Percentiles rank a stretch among this genome's conserved stretches.
phyloP scores from a whole-genome alignment of 35 echinoderm and acorn worm genomes.

The Hemicentrotus pulcherrimus region DNA sequence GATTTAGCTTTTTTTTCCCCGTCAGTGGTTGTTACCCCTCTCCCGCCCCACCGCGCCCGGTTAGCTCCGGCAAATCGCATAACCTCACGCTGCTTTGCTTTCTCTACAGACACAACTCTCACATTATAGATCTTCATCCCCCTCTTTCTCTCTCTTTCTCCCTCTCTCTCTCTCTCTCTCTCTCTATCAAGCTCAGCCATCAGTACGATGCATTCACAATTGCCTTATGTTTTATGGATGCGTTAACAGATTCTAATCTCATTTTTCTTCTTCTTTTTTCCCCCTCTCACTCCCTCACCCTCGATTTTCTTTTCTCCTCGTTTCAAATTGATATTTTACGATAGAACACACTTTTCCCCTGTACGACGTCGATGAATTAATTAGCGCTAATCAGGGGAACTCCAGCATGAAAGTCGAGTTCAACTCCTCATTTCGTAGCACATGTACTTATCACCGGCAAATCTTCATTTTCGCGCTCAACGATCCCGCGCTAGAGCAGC shows the following conservation, averaged over 20 bases:
- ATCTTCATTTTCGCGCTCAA: not conserved
- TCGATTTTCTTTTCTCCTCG: constrained; percentile 9
- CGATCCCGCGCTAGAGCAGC: not conserved
- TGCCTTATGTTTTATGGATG: constrained; percentile 32
- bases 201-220: not conserved
- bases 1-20: not conserved
- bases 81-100: not conserved
- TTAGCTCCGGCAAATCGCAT: not conserved
- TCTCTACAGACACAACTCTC: not conserved
- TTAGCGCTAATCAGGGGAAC: constrained; percentile 9
- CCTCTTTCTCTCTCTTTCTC: not conserved
- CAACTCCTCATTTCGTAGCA: not conserved
- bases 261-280: not conserved
- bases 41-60: not conserved
- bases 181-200: not conserved
- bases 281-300: not conserved
- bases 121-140: not conserved
- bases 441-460: not conserved
- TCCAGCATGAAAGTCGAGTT: constrained; percentile 8
- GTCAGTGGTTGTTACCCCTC: not conserved
- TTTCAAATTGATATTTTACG: constrained; percentile 20
- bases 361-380: not conserved
- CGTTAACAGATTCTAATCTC: constrained; percentile 12
- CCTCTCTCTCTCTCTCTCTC: not conserved
- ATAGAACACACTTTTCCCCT: not conserved